Evolutionary conservation across 2,113 vertebrate species (phyloP).

Genomic region (Elephantulus edwardii): DNA sequence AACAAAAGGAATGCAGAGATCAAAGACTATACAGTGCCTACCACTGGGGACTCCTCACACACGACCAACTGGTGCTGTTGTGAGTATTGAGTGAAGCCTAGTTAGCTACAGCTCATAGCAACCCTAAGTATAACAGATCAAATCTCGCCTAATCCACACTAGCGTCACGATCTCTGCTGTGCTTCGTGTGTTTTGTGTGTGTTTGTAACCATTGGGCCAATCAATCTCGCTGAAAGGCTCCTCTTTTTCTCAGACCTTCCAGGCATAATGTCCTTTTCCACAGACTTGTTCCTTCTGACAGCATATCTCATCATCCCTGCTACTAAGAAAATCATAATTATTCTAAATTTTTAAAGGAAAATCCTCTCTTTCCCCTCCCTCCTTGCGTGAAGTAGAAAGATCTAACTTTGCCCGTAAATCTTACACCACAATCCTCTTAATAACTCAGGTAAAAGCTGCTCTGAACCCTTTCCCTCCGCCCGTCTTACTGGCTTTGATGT

Average conservation of each 20-base stretch:
- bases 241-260: no score
- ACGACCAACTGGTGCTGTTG: neutral
- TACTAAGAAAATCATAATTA: neutral
- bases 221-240: no score
- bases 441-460: neutral
- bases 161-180: no score
- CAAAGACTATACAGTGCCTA: neutral
- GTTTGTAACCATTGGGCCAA: no score
- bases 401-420: neutral
- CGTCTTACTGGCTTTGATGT: slow-evolving; percentile 56
- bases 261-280: no score
- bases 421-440: neutral
- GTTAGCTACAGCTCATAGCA: no score
- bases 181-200: no score
- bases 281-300: no score
- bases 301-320: no score
- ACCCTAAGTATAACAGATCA: no score
- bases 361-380: neutral
- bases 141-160: no score
- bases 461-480: neutral
- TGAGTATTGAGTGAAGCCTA: no score
- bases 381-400: neutral
- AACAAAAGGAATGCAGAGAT: neutral
- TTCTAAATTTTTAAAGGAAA: neutral
- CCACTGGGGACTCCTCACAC: neutral